Percentiles rank a stretch among this genome's conserved stretches.
Evolutionary conservation across 2,797 vertebrate species (phyloP).

Genomic region (Fistularia commersonii): DNA sequence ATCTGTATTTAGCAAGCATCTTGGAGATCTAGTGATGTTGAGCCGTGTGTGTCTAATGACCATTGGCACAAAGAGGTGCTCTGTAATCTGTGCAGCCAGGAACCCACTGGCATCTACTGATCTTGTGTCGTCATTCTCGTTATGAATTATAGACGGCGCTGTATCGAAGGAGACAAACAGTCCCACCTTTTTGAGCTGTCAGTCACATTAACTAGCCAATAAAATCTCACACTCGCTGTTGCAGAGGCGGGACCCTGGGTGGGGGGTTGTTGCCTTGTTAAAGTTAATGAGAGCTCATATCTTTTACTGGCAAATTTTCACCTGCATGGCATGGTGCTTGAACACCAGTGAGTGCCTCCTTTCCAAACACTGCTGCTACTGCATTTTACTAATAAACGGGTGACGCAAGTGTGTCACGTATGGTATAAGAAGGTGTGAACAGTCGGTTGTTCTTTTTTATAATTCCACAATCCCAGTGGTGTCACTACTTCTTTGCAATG

Average conservation of each 20-base stretch:
- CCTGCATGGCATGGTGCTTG: conserved; percentile 48
- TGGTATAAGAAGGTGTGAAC: conserved; percentile 50
- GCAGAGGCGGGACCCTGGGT: conserved; percentile 49
- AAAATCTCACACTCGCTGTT: conserved; percentile 48
- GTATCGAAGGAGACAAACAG: conserved; percentile 33
- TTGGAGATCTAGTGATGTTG: background rate
- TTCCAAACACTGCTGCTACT: conserved; percentile 47
- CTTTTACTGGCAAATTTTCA: conserved; percentile 70
- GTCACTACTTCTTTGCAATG: conserved; percentile 47
- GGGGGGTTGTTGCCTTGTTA: conserved; percentile 54
- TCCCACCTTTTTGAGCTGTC: conserved; percentile 34
- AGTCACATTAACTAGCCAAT: conserved; percentile 65
- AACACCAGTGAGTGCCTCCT: conserved; percentile 18
- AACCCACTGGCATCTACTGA: conserved; percentile 39
- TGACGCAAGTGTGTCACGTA: conserved; percentile 60
- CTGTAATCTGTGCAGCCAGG: conserved; percentile 57
- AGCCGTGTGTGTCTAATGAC: conserved; percentile 51
- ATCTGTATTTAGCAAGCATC: no score
- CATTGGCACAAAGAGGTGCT: conserved; percentile 37
- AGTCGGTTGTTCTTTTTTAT: conserved; percentile 43
- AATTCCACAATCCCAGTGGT: conserved; percentile 40
- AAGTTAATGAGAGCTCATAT: conserved; percentile 64
- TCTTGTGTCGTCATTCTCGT: conserved; percentile 51
- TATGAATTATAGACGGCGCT: conserved; percentile 33
- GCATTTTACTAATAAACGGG: conserved; percentile 41